Conservation (phyloP, 2,888 invertebrate genomes). For the Spodoptera exigua region DNA sequence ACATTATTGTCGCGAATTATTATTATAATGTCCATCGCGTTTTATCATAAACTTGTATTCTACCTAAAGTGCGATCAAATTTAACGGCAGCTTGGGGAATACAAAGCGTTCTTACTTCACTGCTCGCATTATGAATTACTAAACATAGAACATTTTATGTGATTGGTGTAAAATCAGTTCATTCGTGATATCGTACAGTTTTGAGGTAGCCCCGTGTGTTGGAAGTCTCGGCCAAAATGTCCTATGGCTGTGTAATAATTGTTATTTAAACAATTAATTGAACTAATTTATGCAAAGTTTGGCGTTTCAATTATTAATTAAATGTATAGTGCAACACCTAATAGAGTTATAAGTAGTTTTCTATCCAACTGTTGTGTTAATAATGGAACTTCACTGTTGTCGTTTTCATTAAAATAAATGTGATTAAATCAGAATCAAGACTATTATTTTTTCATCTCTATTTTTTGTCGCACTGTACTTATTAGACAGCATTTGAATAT, state of each 20-base stretch:
- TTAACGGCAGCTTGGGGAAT: conserved; percentile 45
- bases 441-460: conserved; percentile 21
- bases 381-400: conserved; percentile 32
- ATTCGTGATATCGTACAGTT: conserved; percentile 23
- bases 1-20: conserved; percentile 35
- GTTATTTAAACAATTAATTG: conserved; percentile 58
- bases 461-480: conserved; percentile 62
- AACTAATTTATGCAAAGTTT: conserved; percentile 59
- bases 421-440: conserved; percentile 3
- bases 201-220: conserved; percentile 28
- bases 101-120: conserved; percentile 30
- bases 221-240: conserved; percentile 71
- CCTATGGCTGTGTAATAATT: conserved; percentile 75
- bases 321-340: conserved; percentile 56
- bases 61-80: conserved; percentile 55
- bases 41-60: conserved; percentile 36
- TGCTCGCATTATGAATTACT: conserved; percentile 48
- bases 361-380: conserved; percentile 9
- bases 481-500: conserved; percentile 61
- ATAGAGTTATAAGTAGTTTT: conserved; percentile 28
- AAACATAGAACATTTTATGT: conserved; percentile 30
- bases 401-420: conserved; percentile 11
- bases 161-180: conserved; percentile 42
- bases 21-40: conserved; percentile 35
- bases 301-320: conserved; percentile 26